A percentile compares a stretch with the other conserved stretches of the same genome.
These are phyloP conservation scores for Epizoanthus ramosus DNA, from an alignment of 92 coral and sea anemone genomes.

Conservation along the genomic window DNA sequence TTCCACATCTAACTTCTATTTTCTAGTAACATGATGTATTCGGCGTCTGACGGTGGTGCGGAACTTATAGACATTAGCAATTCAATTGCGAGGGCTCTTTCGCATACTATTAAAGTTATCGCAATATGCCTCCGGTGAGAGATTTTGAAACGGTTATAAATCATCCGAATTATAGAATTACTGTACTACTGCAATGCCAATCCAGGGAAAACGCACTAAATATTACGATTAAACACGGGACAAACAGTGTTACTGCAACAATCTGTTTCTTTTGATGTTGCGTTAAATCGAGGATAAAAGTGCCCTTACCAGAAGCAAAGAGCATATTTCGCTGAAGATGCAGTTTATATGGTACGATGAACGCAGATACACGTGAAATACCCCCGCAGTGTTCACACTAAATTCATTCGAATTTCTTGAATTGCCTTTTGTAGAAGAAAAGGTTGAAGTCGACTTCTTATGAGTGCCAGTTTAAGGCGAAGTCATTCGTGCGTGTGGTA, in stretches of 20 bases:
- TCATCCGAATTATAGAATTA: slow-evolving; percentile 16
- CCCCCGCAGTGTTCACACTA: slow-evolving; percentile 19
- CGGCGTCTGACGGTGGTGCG: too few species aligned
- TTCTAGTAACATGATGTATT: too few species aligned
- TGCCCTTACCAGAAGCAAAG: background rate
- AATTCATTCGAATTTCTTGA: slow-evolving; percentile 17
- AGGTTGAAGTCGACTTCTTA: background rate
- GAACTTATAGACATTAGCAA: too few species aligned
- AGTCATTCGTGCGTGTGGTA: slow-evolving; percentile 12
- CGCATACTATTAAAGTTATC: slow-evolving; percentile 39
- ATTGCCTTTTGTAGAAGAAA: slow-evolving; percentile 6
- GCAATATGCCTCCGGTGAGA: slow-evolving; percentile 35
- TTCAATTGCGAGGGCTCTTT: background rate
- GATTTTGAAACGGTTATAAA: slow-evolving; percentile 16
- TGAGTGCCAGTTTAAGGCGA: slow-evolving; percentile 12
- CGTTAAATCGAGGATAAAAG: background rate
- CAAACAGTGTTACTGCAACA: slow-evolving; percentile 4
- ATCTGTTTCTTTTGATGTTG: background rate
- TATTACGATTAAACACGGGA: slow-evolving; percentile 11
- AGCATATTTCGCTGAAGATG: slow-evolving; percentile 2
- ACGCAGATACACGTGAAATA: slow-evolving; percentile 16
- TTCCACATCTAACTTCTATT: too few species aligned
- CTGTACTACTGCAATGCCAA: slow-evolving; percentile 15
- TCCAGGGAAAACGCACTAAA: slow-evolving; percentile 6
- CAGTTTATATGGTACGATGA: slow-evolving; percentile 1